Percentiles rank a stretch among this genome's conserved stretches.
Evolutionary conservation across 2,888 invertebrate species (phyloP).

Genomic region (Chrysolina americana): DNA sequence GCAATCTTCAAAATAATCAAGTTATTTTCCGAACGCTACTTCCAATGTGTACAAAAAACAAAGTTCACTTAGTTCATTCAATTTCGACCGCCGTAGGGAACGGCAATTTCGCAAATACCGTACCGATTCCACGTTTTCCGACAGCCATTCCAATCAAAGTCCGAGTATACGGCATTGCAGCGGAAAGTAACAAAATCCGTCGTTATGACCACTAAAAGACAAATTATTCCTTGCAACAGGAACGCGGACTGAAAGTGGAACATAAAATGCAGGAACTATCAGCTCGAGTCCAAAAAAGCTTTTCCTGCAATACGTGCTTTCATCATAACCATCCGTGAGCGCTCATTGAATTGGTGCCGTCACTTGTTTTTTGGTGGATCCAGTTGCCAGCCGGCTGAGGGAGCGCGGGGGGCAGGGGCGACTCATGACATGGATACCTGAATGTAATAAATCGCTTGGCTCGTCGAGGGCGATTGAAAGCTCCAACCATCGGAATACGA

Average conservation of each 20-base stretch:
- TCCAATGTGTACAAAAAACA: too few relatives aligned
- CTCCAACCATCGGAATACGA: conserved; percentile 31
- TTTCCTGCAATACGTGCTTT: conserved; percentile 29
- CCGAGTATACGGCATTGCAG: conserved; percentile 4
- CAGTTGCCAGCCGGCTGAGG: neutral
- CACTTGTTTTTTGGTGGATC: conserved; percentile 27
- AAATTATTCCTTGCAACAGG: conserved; percentile 30
- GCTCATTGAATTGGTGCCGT: conserved; percentile 30
- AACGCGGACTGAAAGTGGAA: conserved; percentile 24
- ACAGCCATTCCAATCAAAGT: neutral
- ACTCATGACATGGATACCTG: conserved; percentile 40
- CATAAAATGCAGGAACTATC: conserved; percentile 30
- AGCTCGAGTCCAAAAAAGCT: conserved; percentile 18
- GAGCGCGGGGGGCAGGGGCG: neutral
- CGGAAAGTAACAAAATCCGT: neutral
- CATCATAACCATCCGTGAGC: conserved; percentile 24
- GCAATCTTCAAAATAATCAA: too few relatives aligned
- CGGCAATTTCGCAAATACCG: too few relatives aligned
- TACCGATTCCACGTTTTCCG: neutral
- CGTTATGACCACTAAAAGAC: conserved; percentile 22
- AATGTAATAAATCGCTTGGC: conserved; percentile 42
- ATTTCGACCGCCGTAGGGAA: too few relatives aligned
- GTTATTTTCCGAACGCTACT: too few relatives aligned
- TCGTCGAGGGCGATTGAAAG: conserved; percentile 38
- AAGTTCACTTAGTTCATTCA: too few relatives aligned